A percentile compares a stretch with the other conserved stretches of the same genome.
Conservation (phyloP, 2,797 vertebrate species). For the Myoxocephalus aenaeus region DNA sequence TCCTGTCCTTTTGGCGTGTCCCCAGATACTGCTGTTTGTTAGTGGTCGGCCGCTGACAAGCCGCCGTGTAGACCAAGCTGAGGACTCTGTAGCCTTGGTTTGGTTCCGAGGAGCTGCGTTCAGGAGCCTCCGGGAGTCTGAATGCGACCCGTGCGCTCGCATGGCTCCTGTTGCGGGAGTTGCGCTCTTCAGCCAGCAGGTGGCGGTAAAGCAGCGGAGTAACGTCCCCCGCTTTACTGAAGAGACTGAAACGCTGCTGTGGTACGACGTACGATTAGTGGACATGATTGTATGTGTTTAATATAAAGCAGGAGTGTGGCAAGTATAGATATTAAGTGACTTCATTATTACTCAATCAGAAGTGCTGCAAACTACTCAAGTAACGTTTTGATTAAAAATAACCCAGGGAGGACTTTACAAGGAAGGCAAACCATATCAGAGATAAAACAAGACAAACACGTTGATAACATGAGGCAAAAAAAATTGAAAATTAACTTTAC, state of each 20-base stretch:
- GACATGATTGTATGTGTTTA: not conserved
- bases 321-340: not conserved
- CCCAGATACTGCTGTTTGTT: constrained; percentile 89
- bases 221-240: no score
- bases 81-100: constrained; percentile 81
- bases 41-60: constrained; percentile 74
- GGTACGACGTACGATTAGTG: not conserved
- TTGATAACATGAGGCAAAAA: not conserved
- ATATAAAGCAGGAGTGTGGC: not conserved
- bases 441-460: not conserved
- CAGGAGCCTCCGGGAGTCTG: constrained; percentile 72
- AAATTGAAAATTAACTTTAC: not conserved
- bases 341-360: not conserved
- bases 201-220: constrained; percentile 49
- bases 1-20: constrained; percentile 82
- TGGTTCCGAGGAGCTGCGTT: no score
- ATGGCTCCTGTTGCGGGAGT: constrained; percentile 47
- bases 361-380: not conserved
- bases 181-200: constrained; percentile 71
- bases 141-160: constrained; percentile 34
- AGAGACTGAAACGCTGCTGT: not conserved
- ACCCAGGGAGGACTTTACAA: not conserved
- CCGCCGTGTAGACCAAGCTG: constrained; percentile 82
- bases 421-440: not conserved
- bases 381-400: not conserved